phyloP scores from a whole-genome alignment of 64 coral and sea anemone species.

The Dendronephthya gigantea region DNA sequence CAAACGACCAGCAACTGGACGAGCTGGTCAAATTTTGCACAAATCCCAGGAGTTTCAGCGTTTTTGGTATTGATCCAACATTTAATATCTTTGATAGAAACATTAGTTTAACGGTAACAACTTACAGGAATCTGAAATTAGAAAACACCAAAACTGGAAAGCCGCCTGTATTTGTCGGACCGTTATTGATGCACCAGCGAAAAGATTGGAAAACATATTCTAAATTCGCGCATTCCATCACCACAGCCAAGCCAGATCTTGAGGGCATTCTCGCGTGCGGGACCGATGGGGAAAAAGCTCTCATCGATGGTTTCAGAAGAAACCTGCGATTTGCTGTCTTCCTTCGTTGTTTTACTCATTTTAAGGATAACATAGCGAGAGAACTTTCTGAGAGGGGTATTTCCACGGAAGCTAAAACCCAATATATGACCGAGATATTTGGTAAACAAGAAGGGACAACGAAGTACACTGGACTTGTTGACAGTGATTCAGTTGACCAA shows the following conservation, averaged over 20 bases:
- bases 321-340: background rate
- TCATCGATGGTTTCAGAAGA: background rate
- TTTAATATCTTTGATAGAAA: constrained; percentile 49
- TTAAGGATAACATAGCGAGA: background rate
- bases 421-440: background rate
- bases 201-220: constrained; percentile 42
- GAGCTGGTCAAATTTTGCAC: constrained; percentile 36
- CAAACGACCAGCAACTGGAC: constrained; percentile 39
- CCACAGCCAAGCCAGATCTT: background rate
- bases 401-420: background rate
- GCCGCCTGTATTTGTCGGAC: constrained; percentile 37
- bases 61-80: constrained; percentile 46
- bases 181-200: constrained; percentile 38
- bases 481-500: background rate
- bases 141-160: constrained; percentile 24
- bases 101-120: constrained; percentile 49
- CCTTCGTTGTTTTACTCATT: constrained; percentile 28
- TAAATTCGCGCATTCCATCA: constrained; percentile 34
- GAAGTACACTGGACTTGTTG: background rate
- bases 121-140: constrained; percentile 39
- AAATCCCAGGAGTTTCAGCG: constrained; percentile 37
- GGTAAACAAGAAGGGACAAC: background rate
- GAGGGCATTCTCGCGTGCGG: constrained; percentile 18
- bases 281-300: constrained; percentile 28
- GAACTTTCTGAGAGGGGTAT: background rate